These are phyloP conservation scores for Zootermopsis nevadensis DNA, from an alignment of 2,888 invertebrate species.

Conservation along the genomic window DNA sequence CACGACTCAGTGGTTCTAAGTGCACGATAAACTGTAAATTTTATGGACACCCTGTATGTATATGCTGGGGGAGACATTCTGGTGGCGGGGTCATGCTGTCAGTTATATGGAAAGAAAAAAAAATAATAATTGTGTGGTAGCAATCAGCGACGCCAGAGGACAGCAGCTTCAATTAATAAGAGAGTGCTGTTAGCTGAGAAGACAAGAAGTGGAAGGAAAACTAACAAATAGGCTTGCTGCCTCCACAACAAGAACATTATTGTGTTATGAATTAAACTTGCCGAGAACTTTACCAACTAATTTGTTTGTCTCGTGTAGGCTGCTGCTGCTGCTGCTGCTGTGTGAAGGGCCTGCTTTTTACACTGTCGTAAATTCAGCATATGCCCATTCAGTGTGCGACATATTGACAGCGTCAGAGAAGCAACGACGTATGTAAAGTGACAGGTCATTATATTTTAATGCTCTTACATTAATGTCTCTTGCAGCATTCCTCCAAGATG, in stretches of 20 bases:
- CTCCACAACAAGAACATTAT: constrained; percentile 5
- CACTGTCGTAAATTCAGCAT: background rate
- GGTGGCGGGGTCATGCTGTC: background rate
- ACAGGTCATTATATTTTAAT: no score
- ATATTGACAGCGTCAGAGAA: background rate
- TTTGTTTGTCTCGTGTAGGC: background rate
- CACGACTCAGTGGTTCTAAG: background rate
- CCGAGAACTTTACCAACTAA: background rate
- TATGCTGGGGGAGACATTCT: background rate
- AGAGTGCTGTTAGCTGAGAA: constrained; percentile 18
- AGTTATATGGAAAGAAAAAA: background rate
- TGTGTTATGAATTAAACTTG: constrained; percentile 14
- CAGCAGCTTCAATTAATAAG: constrained; percentile 32
- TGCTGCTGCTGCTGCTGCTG: background rate
- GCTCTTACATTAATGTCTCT: no score
- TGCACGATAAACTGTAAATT: no score
- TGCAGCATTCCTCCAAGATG: no score
- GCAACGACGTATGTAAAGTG: no score
- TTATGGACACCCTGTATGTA: background rate
- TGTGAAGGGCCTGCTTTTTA: background rate
- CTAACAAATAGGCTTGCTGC: constrained; percentile 34
- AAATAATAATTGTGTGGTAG: constrained; percentile 26
- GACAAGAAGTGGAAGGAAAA: constrained; percentile 22
- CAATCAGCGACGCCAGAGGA: constrained; percentile 28
- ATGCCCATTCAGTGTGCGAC: background rate